Evolutionary conservation across 1,140 invertebrate genomes (phyloP).

Genomic region (Uloborus diversus): DNA sequence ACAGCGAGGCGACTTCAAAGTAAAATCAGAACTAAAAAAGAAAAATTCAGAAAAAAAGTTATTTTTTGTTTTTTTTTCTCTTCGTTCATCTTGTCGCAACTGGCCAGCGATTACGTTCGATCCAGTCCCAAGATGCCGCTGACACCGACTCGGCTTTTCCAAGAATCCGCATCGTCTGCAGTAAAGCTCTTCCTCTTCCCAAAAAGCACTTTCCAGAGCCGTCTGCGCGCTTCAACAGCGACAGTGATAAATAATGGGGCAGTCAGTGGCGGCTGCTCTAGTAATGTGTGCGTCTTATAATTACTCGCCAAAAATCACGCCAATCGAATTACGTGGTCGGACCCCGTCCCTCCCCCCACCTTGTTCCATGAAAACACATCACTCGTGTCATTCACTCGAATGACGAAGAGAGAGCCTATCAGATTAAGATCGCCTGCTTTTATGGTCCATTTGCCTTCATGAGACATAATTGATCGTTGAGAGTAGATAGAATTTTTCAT

Average conservation of each 20-base stretch:
- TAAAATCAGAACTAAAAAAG: too few relatives aligned
- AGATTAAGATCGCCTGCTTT: too few relatives aligned
- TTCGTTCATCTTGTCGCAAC: too few relatives aligned
- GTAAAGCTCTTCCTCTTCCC: too few relatives aligned
- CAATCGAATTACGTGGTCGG: conserved; percentile 49
- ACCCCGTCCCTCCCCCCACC: not conserved
- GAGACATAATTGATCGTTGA: too few relatives aligned
- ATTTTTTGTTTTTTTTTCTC: not conserved
- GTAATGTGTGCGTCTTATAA: conserved; percentile 22
- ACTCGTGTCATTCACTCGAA: not conserved
- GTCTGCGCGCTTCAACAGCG: not conserved
- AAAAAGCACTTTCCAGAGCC: not conserved
- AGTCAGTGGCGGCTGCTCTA: not conserved
- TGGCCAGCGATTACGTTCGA: too few relatives aligned
- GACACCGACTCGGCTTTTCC: not conserved
- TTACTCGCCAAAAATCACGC: conserved; percentile 56
- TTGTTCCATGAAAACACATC: conserved; percentile 16
- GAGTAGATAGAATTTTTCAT: too few relatives aligned
- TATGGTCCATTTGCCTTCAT: not conserved
- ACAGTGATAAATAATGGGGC: conserved; percentile 41
- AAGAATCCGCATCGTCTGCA: too few relatives aligned
- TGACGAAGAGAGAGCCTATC: too few relatives aligned
- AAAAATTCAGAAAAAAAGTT: too few relatives aligned
- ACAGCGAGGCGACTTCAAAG: too few relatives aligned
- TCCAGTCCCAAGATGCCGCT: not conserved